Base-by-base conservation (phyloP, 2,888 invertebrate species). In the Resseliella maxima region DNA sequence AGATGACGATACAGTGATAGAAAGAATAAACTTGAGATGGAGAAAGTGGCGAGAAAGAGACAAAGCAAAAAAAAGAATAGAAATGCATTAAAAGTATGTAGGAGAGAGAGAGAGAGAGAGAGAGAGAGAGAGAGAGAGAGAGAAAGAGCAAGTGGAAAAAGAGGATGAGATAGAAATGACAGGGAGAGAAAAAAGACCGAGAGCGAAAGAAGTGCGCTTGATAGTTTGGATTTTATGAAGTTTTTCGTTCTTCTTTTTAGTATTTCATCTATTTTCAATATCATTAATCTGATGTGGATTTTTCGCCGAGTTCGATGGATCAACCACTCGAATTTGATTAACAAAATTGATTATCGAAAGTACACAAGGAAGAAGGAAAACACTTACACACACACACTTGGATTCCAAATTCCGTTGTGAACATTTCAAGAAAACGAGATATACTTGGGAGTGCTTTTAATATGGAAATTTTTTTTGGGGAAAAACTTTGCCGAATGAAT, bases 271-370 rank as follows among this genome's bases (percentile, higher is more conserved):
- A 72, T 72, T 72, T 72, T 35, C 72, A 72, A 72, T 72, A 83
- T 83, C 83, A 83, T 38, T 83, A 38, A 83, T 83, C 38, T 38
- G 83, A 83, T 83, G 36, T 38, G n/a, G 41, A 24, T 38, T 38
- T 38, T 38, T 38, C 24, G n/a, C n/a, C n/a, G n/a, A n/a, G n/a
- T n/a, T 27, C 12, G n/a, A 38, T 83, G 38, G 24, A 83, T 24
- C 38, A 83, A 36, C 21, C 36, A 83, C 38, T 38, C 83, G 38
- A 38, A 31, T 83, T 83, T 38, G 83, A 83, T 83, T 83, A 83
- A 83, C 38, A 36, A 83, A 83, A 83, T 83, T 83, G 83, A 83
- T 38, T 83, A 83, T 83, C 72, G 18, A 72, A 18, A 50, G 50
- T 64, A 64, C 64, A n/a, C n/a, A n/a, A n/a, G n/a, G n/a, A n/a